Base-by-base conservation (phyloP, 92 coral and sea anemone genomes). In the Palythoa grandiflora region DNA sequence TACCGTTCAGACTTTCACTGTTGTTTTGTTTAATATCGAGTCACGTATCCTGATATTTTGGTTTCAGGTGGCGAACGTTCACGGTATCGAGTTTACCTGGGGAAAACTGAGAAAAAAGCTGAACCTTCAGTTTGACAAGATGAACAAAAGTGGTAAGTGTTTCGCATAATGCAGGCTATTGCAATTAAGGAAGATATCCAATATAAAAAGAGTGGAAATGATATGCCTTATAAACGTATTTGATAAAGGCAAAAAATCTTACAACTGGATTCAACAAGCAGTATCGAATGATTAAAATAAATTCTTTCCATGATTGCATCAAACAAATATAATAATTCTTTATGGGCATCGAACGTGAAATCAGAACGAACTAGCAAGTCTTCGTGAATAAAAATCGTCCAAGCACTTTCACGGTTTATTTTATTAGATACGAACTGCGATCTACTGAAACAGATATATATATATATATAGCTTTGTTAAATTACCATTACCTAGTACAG, bases 71-170 rank as follows among this genome's bases (percentile, higher is more conserved):
- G 93, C 99, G 39, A 87, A 93, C 6, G 98, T 97, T 38, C 98
- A 94, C 65, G 95, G 98, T 13, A 91, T 93, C 47, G 98, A 94
- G 86, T 97, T 97, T 65, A 59, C 79, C 16, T 97, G 93, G 79
- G 91, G 79, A 9, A 91, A 88, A 57, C 89, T 97, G 36, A 94
- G 89, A 95, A 84, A 92, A 44, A 97, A 97, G 77, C 76, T 97
- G 87, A 89, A 88, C 57, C 77, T 96, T 59, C 36, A 90, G 16
- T 89, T 87, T 36, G 92, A 88, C 35, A 81, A 79, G 71, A 79
- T 71, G 71, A 89, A 91, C 47, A 71, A 53, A 71, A 71, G 90
- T 65, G 95, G 98, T 96, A 88, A 68, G 87, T 70, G 36, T 28
- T 28, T 28, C 28, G 28, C 28, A 28, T 13, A 59, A 3, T 59